These are phyloP conservation scores for Xestia xanthographa DNA, from an alignment of 2,888 invertebrate genomes.

Conservation along the genomic window DNA sequence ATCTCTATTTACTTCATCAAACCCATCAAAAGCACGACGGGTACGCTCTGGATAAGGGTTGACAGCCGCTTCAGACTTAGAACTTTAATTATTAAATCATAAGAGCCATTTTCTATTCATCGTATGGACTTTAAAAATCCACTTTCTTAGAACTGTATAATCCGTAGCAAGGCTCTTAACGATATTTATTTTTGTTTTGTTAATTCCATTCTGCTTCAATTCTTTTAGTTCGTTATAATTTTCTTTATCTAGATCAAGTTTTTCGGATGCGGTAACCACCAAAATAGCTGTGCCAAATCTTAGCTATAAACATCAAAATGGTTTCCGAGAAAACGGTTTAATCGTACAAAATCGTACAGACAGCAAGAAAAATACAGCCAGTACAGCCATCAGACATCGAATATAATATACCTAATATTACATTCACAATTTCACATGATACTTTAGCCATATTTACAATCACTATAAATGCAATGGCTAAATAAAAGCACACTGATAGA, in stretches of 20 bases:
- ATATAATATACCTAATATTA: not conserved
- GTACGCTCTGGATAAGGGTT: constrained; percentile 1
- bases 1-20: constrained; percentile 37
- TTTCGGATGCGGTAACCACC: constrained; percentile 16
- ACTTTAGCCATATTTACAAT: no score
- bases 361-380: constrained; percentile 8
- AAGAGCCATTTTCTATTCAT: constrained; percentile 13
- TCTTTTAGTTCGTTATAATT: constrained; percentile 7
- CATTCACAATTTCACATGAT: not conserved
- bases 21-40: not conserved
- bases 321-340: constrained; percentile 34
- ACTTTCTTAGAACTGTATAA: constrained; percentile 1
- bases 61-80: not conserved
- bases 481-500: not conserved
- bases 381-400: not conserved
- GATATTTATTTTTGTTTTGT: not conserved
- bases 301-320: constrained; percentile 19
- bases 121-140: not conserved
- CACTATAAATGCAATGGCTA: not conserved
- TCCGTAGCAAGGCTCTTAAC: not conserved
- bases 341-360: constrained; percentile 3
- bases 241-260: constrained; percentile 51
- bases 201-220: constrained; percentile 10
- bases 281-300: constrained; percentile 50
- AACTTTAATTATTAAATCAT: not conserved